Evolutionary conservation across 1,140 invertebrate species (phyloP), one percentile per base, ranked within the genome.

Genomic region (Bombus impatiens): DNA sequence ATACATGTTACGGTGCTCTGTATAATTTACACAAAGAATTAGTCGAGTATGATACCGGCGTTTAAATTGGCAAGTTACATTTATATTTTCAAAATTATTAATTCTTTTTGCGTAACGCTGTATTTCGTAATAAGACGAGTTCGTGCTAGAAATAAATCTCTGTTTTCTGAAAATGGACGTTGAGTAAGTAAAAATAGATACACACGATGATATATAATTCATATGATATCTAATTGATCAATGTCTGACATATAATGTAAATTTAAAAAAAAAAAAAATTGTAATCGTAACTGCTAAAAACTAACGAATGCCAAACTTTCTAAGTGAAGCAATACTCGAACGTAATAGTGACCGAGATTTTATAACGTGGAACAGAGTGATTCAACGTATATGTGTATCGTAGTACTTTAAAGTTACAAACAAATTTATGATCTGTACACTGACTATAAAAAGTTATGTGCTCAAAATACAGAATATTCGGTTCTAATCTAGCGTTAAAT

Each of bases 281-380:
- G 1, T 28, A 40, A 40, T 40, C 3, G 37, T 25, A 70, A n/a
- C 4, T 12, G 1, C 35, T 53, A n/a, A 74, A 67, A 82, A 22
- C 13, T 5, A 15, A 72, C 25, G 22, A 32, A 57, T 32, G 13
- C 44, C 15, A 59, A 84, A 71, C 83, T 79, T 84, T 84, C 77
- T 79, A 78, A 44, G 32, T 71, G 40, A 72, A 42, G 83, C 76
- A 84, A 84, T 62, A 59, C n/a, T n/a, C 12, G 32, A 37, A 71
- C n/a, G 37, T 71, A 84, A 84, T 47, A 79, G n/a, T 79, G 62
- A 79, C 22, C 5, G 18, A 37, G 15, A 67, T 53, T 77, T 37
- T 44, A 35, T 25, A 57, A 65, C 47, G 40, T 47, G 22, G 35
- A 75, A 75, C 18, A 22, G 32, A 47, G 22, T 77, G 32, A 76